A percentile compares a stretch with the other conserved stretches of the same genome.
Conservation (phyloP, 2,113 vertebrate genomes). For the Danionella cerebrum region DNA sequence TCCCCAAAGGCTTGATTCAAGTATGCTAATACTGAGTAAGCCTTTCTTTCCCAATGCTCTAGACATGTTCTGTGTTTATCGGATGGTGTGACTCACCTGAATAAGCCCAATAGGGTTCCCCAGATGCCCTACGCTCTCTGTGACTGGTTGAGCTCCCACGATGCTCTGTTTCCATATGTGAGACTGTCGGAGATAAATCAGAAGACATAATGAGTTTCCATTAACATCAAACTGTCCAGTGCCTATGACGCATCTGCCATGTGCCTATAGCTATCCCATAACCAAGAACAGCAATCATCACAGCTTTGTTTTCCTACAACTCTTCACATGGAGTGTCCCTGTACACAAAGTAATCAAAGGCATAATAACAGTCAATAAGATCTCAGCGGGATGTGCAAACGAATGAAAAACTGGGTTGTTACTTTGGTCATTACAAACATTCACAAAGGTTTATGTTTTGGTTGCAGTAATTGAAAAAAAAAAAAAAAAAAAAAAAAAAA, state of each 20-base stretch:
- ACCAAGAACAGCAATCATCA: not conserved
- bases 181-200: conserved; percentile 58
- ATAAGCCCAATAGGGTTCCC: conserved; percentile 94
- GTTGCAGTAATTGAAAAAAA: not conserved
- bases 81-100: conserved; percentile 70
- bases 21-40: not conserved
- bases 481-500: too few species aligned
- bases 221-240: not conserved
- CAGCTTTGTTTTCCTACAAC: not conserved
- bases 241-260: not conserved
- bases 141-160: conserved; percentile 71
- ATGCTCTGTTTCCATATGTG: conserved; percentile 66
- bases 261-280: too few species aligned
- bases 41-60: not conserved
- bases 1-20: conserved; percentile 10
- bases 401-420: not conserved
- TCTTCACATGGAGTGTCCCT: too few species aligned
- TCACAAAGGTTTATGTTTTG: not conserved
- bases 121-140: conserved; percentile 78
- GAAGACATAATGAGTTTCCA: not conserved
- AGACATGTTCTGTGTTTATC: not conserved
- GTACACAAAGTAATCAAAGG: not conserved
- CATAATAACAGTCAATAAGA: conserved; percentile 6
- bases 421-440: not conserved
- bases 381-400: not conserved